Base-by-base conservation (phyloP, 2,888 invertebrate genomes). In the Leucophenga maculata region DNA sequence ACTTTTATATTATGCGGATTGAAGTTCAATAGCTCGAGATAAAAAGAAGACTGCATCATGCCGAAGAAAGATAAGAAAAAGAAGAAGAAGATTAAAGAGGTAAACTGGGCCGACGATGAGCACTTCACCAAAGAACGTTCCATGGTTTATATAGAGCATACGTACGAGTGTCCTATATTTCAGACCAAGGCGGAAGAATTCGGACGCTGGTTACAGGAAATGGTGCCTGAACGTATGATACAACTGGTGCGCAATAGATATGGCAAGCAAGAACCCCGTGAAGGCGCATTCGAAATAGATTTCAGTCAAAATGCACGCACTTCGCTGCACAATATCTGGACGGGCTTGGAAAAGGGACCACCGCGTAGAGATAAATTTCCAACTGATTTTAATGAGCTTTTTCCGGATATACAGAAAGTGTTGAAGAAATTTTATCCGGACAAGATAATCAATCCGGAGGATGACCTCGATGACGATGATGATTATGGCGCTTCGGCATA, bases 281-380 rank as follows among this genome's bases (percentile, higher is more conserved):
- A 75, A 0, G 88, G 87, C 0, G 76, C 87, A 20, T 88, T 88
- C 68, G 87, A 88, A 78, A 83, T 88, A 2, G 65, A 70, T 0
- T 75, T 88, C 54, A 74, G 85, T 1, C 87, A 88, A 67, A 86
- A 84, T 74, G 88, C 88, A 0, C 82, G 84, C 62, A 86, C 87
- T 11, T 85, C 86, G 1, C 57, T 75, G 22, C 76, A 82, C 13
- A 22, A 72, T 3, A 8, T 86, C 16, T 86, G 86, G 86, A 79
- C 79, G 16, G 88, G 88, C 3, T 16, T 88, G 9, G 75, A 76
- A 0, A 76, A 72, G 18, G 88, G 88, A 3, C 88, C 88, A 1
- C 88, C 88, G 1, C 75, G 88, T 1, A 79, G 84, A 3, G 87
- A 88, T 66, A 88, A 88, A 74, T 86, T 88, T 72, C 87, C 87